phyloP scores from a whole-genome alignment of 2,797 vertebrate genomes.

The Labeo calbasu region DNA sequence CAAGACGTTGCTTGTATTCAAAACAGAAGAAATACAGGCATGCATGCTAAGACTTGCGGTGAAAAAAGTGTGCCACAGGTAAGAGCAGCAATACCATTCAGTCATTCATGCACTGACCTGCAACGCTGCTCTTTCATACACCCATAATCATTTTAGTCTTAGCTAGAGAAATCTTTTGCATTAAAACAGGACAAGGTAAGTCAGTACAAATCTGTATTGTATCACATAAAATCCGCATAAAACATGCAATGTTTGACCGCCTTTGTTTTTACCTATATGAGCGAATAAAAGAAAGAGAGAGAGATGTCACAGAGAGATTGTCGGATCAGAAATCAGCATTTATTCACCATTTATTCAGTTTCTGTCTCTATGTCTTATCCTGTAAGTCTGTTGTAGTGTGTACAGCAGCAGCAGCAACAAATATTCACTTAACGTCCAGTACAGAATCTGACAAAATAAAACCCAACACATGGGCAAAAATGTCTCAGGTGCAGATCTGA shows the following conservation, averaged over 20 bases:
- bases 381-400: background rate
- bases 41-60: conserved; percentile 35
- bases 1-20: conserved; percentile 38
- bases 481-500: background rate
- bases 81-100: background rate
- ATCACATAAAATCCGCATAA: conserved; percentile 5
- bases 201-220: background rate
- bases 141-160: background rate
- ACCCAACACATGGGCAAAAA: background rate
- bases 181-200: background rate
- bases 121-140: background rate
- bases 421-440: conserved; percentile 7
- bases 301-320: background rate
- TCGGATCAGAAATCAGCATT: conserved; percentile 17
- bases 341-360: conserved; percentile 18
- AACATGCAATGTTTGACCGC: background rate
- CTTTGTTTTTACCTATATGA: background rate
- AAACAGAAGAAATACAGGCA: conserved; percentile 26
- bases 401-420: conserved; percentile 35
- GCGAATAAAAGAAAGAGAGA: background rate
- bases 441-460: conserved; percentile 3
- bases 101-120: conserved; percentile 27
- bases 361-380: background rate
- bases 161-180: background rate
- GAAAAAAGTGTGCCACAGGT: background rate